These are phyloP conservation scores for Sinosuthora webbiana DNA, from an alignment of 2,113 vertebrate genomes.

Conservation along the genomic window DNA sequence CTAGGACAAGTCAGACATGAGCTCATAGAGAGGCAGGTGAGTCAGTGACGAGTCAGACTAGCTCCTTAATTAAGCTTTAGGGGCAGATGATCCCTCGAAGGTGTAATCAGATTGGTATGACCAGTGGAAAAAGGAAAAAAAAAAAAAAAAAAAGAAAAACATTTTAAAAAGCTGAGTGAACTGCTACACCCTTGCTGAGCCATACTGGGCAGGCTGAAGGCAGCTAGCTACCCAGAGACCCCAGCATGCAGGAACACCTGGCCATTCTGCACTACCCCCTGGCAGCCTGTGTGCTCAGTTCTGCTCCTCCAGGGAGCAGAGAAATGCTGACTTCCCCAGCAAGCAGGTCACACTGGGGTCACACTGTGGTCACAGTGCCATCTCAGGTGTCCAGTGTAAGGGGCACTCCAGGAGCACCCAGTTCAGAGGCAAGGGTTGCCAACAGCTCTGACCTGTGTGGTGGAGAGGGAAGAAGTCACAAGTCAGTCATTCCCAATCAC, in stretches of 20 bases:
- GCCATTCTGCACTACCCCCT: not conserved
- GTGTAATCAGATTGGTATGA: conserved; percentile 39
- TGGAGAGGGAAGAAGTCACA: rapidly evolving
- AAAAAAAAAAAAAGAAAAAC: not conserved
- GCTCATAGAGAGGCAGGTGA: conserved; percentile 71
- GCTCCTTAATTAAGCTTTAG: conserved; percentile 42
- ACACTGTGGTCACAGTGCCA: rapidly evolving
- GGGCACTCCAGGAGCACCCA: not conserved
- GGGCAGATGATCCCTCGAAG: conserved; percentile 40
- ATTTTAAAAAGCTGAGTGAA: not conserved
- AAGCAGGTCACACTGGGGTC: not conserved
- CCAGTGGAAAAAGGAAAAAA: not conserved
- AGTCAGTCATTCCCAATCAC: not conserved
- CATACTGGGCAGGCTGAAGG: not conserved
- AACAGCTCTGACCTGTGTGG: not conserved
- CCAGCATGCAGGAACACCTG: not conserved
- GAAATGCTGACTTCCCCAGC: not conserved
- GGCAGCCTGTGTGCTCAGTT: not conserved
- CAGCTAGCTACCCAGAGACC: not conserved
- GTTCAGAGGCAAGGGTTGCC: not conserved
- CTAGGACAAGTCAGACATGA: conserved; percentile 66
- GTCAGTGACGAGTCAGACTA: conserved; percentile 66
- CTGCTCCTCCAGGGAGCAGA: not conserved
- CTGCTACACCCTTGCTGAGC: not conserved
- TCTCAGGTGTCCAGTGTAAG: not conserved